Evolutionary conservation across 2,797 vertebrate species (phyloP).

Genomic region (Furcifer pardalis): DNA sequence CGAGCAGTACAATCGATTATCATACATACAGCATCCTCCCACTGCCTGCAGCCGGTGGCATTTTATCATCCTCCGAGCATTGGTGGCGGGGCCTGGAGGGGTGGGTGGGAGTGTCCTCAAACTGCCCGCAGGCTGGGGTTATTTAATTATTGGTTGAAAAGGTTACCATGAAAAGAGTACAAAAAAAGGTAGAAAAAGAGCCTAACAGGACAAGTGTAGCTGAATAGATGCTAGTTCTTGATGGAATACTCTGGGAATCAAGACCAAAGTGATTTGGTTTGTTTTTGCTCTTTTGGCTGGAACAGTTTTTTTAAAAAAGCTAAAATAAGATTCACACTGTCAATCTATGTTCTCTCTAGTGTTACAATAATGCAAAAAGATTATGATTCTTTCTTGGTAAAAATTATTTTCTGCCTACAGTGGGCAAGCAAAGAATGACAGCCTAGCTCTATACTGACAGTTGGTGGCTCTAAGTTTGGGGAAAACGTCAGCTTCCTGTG

Average conservation of each 20-base stretch:
- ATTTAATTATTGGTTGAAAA: not conserved
- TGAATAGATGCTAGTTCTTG: not conserved
- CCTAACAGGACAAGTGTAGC: not conserved
- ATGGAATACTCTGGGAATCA: not conserved
- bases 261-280: not conserved
- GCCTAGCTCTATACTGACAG: not conserved
- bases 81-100: no score
- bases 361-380: not conserved
- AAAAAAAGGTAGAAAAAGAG: not conserved
- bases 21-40: no score
- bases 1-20: no score
- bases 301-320: not conserved
- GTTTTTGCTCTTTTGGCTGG: not conserved
- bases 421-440: slow-evolving; percentile 28
- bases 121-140: no score
- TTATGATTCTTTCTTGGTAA: slow-evolving; percentile 25
- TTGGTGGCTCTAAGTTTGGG: not conserved
- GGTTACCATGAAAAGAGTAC: not conserved
- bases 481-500: not conserved
- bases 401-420: slow-evolving; percentile 5
- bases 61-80: no score
- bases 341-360: slow-evolving; percentile 31
- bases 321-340: not conserved
- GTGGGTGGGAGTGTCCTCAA: no score
- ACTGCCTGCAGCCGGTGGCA: no score